These are phyloP conservation scores for Hyperoodon ampullatus DNA, from an alignment of 2,113 vertebrate species.

Conservation along the genomic window DNA sequence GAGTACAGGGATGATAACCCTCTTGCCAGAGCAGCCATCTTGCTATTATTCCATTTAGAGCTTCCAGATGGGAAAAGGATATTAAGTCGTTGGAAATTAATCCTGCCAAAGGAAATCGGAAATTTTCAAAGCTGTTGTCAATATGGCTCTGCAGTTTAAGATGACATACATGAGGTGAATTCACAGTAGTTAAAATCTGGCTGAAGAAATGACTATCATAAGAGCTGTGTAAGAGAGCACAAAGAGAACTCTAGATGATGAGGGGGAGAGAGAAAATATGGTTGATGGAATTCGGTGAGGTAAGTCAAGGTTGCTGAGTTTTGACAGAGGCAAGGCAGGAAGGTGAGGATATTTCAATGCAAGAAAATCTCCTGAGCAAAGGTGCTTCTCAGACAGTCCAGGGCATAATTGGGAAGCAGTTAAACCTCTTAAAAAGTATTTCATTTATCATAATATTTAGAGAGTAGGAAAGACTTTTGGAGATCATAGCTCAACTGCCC, in stretches of 20 bases:
- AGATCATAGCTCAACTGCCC: background rate
- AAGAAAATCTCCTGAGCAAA: background rate
- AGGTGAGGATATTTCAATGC: background rate
- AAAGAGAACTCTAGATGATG: background rate
- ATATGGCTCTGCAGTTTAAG: conserved; percentile 16
- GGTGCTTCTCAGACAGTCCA: background rate
- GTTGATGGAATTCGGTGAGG: background rate
- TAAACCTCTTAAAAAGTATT: background rate
- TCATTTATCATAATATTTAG: background rate
- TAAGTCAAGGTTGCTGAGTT: background rate
- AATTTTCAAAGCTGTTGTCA: conserved; percentile 63
- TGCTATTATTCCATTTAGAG: conserved; percentile 35
- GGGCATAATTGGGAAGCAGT: background rate
- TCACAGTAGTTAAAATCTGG: background rate
- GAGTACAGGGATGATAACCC: background rate
- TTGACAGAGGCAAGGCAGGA: background rate
- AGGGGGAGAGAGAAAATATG: background rate
- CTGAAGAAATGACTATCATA: conserved; percentile 31
- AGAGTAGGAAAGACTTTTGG: background rate
- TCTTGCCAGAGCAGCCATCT: conserved; percentile 26
- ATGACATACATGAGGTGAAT: background rate
- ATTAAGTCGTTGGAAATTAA: conserved; percentile 31
- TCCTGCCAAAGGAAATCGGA: conserved; percentile 49
- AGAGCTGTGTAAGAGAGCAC: background rate
- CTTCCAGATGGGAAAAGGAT: conserved; percentile 53